Conservation (phyloP, 2,113 vertebrate genomes). For the Danionella cerebrum region DNA sequence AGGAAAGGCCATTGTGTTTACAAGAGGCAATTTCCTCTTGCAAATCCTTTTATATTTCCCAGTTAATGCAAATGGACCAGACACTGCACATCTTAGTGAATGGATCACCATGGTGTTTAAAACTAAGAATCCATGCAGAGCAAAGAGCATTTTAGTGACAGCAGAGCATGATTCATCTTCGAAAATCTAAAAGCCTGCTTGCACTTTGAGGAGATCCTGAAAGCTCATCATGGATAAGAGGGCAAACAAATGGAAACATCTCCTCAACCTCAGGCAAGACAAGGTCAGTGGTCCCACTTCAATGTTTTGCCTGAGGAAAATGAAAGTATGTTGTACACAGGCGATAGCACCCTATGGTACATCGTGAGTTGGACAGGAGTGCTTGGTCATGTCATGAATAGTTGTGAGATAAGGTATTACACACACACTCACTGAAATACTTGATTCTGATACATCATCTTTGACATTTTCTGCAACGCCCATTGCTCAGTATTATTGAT, state of each 20-base stretch:
- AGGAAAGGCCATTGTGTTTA: constrained; percentile 41
- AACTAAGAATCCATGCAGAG: background rate
- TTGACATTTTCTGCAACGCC: background rate
- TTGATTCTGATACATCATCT: background rate
- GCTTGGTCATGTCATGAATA: constrained; percentile 27
- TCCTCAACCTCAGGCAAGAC: constrained; percentile 6
- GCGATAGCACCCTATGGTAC: constrained; percentile 28
- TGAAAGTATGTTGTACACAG: constrained; percentile 13
- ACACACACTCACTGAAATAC: background rate
- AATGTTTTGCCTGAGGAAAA: constrained; percentile 30
- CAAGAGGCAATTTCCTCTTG: constrained; percentile 41
- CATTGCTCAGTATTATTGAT: background rate
- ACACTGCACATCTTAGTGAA: background rate
- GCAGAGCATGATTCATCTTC: background rate
- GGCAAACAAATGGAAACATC: constrained; percentile 37
- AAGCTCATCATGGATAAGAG: constrained; percentile 22
- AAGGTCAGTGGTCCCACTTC: constrained; percentile 41
- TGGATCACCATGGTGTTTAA: background rate
- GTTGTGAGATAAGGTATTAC: background rate
- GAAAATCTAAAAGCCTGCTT: constrained; percentile 15
- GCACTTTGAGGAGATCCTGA: background rate
- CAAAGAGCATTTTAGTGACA: background rate
- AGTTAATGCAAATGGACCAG: constrained; percentile 34
- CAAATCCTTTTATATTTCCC: constrained; percentile 40
- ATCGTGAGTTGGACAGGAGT: constrained; percentile 21